Percentiles rank a stretch among this genome's conserved stretches.
phyloP scores from a whole-genome alignment of 2,797 vertebrate genomes.

The Triplophysa bombifrons region DNA sequence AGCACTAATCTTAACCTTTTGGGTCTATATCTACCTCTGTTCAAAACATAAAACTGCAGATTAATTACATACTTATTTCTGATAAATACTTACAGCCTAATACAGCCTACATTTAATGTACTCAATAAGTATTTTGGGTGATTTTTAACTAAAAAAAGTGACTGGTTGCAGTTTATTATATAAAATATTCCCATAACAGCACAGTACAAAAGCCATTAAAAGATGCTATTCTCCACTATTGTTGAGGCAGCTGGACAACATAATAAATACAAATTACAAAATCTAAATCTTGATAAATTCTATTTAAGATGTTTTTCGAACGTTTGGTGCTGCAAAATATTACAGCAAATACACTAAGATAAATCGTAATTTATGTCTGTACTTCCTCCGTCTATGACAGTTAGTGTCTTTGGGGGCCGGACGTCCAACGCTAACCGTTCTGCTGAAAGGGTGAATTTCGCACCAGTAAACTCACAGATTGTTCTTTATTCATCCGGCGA shows the following conservation, averaged over 20 bases:
- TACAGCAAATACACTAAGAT: background rate
- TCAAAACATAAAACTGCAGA: no score
- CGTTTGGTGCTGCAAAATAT: background rate
- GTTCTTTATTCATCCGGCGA: constrained; percentile 56
- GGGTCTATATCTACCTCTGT: no score
- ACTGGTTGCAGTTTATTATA: no score
- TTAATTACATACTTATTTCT: no score
- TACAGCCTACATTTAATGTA: no score
- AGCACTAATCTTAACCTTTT: no score
- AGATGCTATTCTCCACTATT: background rate
- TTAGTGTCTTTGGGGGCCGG: background rate
- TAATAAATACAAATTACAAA: background rate
- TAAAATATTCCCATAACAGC: background rate
- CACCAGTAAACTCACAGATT: constrained; percentile 26
- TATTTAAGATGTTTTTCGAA: background rate
- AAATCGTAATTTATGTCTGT: background rate
- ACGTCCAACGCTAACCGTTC: constrained; percentile 33
- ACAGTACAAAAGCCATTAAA: background rate
- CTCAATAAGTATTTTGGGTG: no score
- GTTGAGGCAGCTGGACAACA: no score
- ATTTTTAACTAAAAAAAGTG: no score
- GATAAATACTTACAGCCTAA: no score
- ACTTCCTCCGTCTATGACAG: constrained; percentile 14
- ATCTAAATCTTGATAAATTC: background rate
- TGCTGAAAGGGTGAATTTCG: constrained; percentile 49